These are phyloP conservation scores for Elgaria multicarinata DNA, from an alignment of 2,113 vertebrate genomes.

Conservation along the genomic window DNA sequence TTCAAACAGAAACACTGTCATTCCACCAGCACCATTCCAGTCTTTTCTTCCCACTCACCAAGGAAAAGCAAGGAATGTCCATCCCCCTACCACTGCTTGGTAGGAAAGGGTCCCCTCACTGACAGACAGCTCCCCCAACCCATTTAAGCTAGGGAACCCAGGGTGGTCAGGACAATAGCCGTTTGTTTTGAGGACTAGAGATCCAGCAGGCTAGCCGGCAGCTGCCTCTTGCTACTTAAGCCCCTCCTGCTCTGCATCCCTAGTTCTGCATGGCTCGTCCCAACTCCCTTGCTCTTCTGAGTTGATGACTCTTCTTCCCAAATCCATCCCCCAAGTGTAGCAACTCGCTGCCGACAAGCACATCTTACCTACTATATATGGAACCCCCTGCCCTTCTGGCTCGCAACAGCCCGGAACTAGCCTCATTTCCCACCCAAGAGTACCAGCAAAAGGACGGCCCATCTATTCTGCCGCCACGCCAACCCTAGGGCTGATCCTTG, in stretches of 20 bases:
- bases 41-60: not conserved
- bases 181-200: not conserved
- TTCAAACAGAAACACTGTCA: not conserved
- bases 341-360: not conserved
- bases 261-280: not conserved
- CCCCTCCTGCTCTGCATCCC: not conserved
- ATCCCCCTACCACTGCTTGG: not conserved
- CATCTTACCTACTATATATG: not conserved
- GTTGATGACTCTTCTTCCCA: not conserved
- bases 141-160: not conserved
- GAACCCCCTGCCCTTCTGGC: not conserved
- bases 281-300: not conserved
- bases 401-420: conserved; percentile 1
- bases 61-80: not conserved
- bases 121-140: not conserved
- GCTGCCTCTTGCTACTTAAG: not conserved
- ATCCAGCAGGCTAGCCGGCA: not conserved
- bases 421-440: not conserved
- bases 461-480: not conserved
- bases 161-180: not conserved
- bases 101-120: not conserved
- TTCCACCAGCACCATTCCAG: not conserved
- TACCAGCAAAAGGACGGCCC: conserved; percentile 1
- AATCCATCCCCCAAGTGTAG: not conserved
- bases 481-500: conserved; percentile 1